Percentiles rank a stretch among this genome's conserved stretches.
These are phyloP conservation scores for Liopterus haemorrhoidalis DNA, from an alignment of 2,888 invertebrate genomes.

Conservation along the genomic window DNA sequence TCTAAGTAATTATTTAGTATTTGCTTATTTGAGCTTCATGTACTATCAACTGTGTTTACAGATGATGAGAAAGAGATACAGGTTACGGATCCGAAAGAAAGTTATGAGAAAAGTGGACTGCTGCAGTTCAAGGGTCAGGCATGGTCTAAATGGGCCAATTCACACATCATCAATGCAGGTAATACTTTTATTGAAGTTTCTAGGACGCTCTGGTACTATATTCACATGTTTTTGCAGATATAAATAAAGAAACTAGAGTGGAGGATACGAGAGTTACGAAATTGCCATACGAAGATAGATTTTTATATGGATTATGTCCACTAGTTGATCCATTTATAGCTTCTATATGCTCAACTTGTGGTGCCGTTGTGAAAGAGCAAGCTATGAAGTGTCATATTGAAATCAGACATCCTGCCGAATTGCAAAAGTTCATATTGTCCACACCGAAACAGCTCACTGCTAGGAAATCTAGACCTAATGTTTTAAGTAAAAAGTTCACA, in stretches of 20 bases:
- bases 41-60: too few species aligned
- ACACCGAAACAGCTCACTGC: slow-evolving; percentile 43
- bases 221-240: too few species aligned
- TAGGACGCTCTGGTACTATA: too few species aligned
- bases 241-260: slow-evolving; percentile 11
- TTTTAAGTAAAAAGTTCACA: too few species aligned
- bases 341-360: slow-evolving; percentile 73
- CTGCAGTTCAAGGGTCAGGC: slow-evolving; percentile 14
- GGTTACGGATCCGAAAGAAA: slow-evolving; percentile 10
- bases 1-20: too few species aligned
- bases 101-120: slow-evolving; percentile 7
- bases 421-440: slow-evolving; percentile 50
- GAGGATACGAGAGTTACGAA: slow-evolving; percentile 27
- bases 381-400: slow-evolving; percentile 69
- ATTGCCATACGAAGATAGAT: slow-evolving; percentile 40
- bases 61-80: too few species aligned
- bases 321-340: slow-evolving; percentile 62
- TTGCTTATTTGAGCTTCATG: too few species aligned
- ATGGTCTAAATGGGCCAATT: slow-evolving; percentile 12
- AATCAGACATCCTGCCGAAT: slow-evolving; percentile 52
- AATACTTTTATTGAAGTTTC: too few species aligned
- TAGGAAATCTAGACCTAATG: too few species aligned
- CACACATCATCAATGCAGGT: too few species aligned
- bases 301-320: slow-evolving; percentile 41
- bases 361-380: slow-evolving; percentile 70